Evolutionary conservation across 1,140 invertebrate species (phyloP), one percentile per base, ranked within the genome.

Genomic region (Coenobita brevimanus): DNA sequence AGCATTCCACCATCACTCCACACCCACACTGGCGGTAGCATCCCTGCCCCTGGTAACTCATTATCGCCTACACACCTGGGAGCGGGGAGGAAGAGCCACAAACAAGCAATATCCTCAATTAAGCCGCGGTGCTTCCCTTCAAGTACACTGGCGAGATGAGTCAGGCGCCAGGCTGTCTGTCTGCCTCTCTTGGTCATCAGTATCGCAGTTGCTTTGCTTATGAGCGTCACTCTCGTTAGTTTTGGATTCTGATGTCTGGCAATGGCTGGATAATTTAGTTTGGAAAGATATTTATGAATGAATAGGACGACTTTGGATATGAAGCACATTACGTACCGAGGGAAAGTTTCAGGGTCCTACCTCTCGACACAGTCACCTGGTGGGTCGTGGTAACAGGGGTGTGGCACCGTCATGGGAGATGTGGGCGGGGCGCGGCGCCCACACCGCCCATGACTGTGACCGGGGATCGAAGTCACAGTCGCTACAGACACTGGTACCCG

Each of bases 41-140:
- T n/a, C n/a, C n/a, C n/a, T 46, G 27, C 73, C 41, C 57, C 60
- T 81, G 15, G n/a, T n/a, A n/a, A n/a, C n/a, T 36, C 43, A 81
- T 81, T 81, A 81, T 43, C 54, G 33, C 36, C 43, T 81, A 33
- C n/a, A 27, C 4, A 60, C 6, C 78, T 41, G 67, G 67, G 78
- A 81, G 27, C 78, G 67, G 54, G 54, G 24, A 30, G 6, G 57
- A 41, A 64, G 54, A 81, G 24, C 78, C 57, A 10, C 78, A 64
- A 41, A 41, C 41, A 64, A 60, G 78, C 54, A 81, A 81, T 81
- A 41, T 38, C 78, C 57, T 41, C 78, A 81, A 81, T 81, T 81
- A 81, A 41, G 21, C 24, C 15, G 10, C 67, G 54, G 54, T 81
- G 57, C n/a, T 64, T 81, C 38, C 43, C 57, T 38, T 24, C 67